Base-by-base conservation (phyloP, 92 coral and sea anemone genomes). In the Nematostella vectensis region DNA sequence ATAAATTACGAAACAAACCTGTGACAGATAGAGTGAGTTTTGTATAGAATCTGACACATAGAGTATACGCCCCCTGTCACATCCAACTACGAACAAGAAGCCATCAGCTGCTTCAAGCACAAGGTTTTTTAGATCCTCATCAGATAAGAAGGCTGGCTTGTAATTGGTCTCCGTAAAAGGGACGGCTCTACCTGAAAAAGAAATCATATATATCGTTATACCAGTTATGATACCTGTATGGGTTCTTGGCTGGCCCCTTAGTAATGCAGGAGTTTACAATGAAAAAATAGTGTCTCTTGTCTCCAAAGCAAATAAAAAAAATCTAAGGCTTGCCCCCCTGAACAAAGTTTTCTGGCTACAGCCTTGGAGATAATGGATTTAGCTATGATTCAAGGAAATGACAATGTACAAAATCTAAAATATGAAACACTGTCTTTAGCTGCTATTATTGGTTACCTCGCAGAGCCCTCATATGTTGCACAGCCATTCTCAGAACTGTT, bases 381-480 rank as follows among this genome's bases (percentile, higher is more conserved):
- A n/a, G n/a, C n/a, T n/a, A n/a, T n/a, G n/a, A n/a, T n/a, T n/a
- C n/a, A n/a, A n/a, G n/a, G n/a, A n/a, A n/a, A n/a, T n/a, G n/a
- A n/a, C n/a, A n/a, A n/a, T n/a, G n/a, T n/a, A n/a, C n/a, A n/a
- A n/a, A n/a, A n/a, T n/a, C n/a, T n/a, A n/a, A n/a, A n/a, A n/a
- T n/a, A n/a, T n/a, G n/a, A n/a, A n/a, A n/a, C n/a, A n/a, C n/a
- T n/a, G n/a, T n/a, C n/a, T n/a, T n/a, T n/a, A n/a, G n/a, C n/a
- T n/a, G n/a, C n/a, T n/a, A n/a, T n/a, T n/a, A n/a, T n/a, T n/a
- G n/a, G n/a, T n/a, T 54, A 88, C 96, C 96, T 80, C 75, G 77
- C 12, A 88, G 81, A 2, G 96, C 76, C 61, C 82, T 75, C 94
- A 88, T 76, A 49, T 88, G 96, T 50, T 88, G 94, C n/a, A 88